Conservation (phyloP, 2,888 invertebrate genomes). For the Tachina fera region DNA sequence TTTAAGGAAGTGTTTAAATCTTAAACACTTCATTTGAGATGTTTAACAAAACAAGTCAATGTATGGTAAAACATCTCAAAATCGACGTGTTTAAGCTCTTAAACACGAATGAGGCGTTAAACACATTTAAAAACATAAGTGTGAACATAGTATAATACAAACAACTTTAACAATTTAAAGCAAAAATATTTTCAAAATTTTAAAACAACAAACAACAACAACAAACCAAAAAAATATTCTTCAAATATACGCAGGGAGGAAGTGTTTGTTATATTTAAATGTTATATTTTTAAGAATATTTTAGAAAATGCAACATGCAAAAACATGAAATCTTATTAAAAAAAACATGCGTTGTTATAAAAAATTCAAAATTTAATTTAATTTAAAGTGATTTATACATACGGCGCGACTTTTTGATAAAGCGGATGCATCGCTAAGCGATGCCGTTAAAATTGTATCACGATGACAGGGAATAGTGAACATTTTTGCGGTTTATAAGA, state of each 20-base stretch:
- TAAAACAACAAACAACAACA: too few species aligned
- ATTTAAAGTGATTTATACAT: slow-evolving; percentile 77
- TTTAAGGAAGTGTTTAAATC: too few species aligned
- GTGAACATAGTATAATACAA: too few species aligned
- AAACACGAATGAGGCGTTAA: too few species aligned
- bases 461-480: slow-evolving; percentile 83
- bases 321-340: neutral
- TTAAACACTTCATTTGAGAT: too few species aligned
- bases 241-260: too few species aligned
- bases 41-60: too few species aligned
- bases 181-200: too few species aligned
- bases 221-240: neutral
- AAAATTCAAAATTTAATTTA: neutral
- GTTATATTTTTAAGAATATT: neutral
- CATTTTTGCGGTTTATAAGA: slow-evolving; percentile 74
- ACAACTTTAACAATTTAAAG: too few species aligned
- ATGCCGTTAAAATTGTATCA: slow-evolving; percentile 84
- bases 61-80: too few species aligned
- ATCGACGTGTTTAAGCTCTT: too few species aligned
- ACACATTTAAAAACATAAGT: too few species aligned
- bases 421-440: slow-evolving; percentile 87
- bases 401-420: slow-evolving; percentile 85
- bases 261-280: neutral
- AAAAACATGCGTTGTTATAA: neutral
- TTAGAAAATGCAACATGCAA: neutral